These are phyloP conservation scores for Semicossyphus pulcher DNA, from an alignment of 2,113 vertebrate species.

Conservation along the genomic window DNA sequence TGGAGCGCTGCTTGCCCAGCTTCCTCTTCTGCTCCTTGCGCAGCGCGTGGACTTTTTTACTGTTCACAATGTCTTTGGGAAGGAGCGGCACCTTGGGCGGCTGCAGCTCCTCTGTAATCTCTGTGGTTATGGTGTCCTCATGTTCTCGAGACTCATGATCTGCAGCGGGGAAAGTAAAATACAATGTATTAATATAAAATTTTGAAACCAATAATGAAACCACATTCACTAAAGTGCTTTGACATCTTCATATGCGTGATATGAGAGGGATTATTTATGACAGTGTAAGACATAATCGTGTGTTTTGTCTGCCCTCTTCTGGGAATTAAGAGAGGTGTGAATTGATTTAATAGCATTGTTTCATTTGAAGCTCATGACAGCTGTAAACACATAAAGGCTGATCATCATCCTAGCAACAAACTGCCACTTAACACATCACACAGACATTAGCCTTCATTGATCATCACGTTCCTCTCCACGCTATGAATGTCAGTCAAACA, in stretches of 20 bases:
- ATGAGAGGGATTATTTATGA: not conserved
- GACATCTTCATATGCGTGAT: not conserved
- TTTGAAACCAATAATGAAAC: not conserved
- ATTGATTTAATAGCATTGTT: not conserved
- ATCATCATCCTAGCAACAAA: not conserved
- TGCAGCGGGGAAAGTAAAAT: conserved; percentile 55
- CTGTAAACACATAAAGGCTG: not conserved
- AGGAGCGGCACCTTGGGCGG: conserved; percentile 86
- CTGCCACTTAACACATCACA: not conserved
- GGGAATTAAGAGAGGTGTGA: not conserved
- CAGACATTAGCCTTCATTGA: not conserved
- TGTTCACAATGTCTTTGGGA: conserved; percentile 83
- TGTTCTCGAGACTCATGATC: conserved; percentile 92
- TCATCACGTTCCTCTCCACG: not conserved
- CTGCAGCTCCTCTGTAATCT: conserved; percentile 90
- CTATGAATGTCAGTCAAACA: not conserved
- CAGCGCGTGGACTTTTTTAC: conserved; percentile 91
- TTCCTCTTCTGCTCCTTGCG: conserved; percentile 92
- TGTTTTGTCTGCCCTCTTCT: conserved; percentile 1
- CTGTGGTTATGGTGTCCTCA: conserved; percentile 88
- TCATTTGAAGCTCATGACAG: not conserved
- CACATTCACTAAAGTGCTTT: too few species aligned
- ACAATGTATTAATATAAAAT: not conserved
- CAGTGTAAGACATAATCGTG: too few species aligned
- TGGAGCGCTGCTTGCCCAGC: conserved; percentile 86